Percentiles rank a stretch among this genome's conserved stretches.
These are phyloP conservation scores for Brachionus asplanchnoidis DNA, from an alignment of 1,140 invertebrate genomes.

Conservation along the genomic window DNA sequence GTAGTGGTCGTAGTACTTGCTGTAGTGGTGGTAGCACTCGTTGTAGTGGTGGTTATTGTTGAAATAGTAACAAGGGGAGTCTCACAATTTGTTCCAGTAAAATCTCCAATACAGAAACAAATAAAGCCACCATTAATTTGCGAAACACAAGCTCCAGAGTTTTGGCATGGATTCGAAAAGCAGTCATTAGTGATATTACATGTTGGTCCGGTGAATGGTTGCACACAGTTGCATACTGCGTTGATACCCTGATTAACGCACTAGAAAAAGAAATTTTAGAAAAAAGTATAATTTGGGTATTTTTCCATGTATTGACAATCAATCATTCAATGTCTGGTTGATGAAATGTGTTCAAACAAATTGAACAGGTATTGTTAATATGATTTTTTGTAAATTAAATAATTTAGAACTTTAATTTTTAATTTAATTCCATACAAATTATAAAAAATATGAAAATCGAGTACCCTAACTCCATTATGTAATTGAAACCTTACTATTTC, in stretches of 20 bases:
- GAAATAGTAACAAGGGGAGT: neutral
- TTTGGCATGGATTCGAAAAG: slow-evolving; percentile 23
- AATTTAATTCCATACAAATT: too few species aligned
- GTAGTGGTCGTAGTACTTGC: neutral
- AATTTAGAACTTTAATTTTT: too few species aligned
- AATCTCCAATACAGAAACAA: neutral
- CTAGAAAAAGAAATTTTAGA: slow-evolving; percentile 6
- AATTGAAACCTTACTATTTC: too few species aligned
- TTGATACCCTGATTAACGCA: slow-evolving; percentile 2
- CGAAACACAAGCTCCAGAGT: neutral
- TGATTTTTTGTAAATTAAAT: too few species aligned
- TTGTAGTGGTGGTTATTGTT: neutral
- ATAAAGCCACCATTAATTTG: neutral
- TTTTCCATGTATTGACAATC: too few species aligned
- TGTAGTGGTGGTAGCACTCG: neutral
- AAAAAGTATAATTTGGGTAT: too few species aligned
- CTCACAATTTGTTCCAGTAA: slow-evolving; percentile 17
- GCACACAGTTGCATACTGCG: neutral
- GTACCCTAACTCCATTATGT: too few species aligned
- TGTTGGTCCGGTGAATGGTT: neutral
- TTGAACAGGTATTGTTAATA: too few species aligned
- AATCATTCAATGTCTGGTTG: too few species aligned
- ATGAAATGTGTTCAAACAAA: too few species aligned
- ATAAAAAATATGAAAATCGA: too few species aligned
- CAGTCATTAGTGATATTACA: slow-evolving; percentile 20